These are phyloP conservation scores for Rhinophrynus dorsalis DNA, from an alignment of 2,797 vertebrate species.

Conservation along the genomic window DNA sequence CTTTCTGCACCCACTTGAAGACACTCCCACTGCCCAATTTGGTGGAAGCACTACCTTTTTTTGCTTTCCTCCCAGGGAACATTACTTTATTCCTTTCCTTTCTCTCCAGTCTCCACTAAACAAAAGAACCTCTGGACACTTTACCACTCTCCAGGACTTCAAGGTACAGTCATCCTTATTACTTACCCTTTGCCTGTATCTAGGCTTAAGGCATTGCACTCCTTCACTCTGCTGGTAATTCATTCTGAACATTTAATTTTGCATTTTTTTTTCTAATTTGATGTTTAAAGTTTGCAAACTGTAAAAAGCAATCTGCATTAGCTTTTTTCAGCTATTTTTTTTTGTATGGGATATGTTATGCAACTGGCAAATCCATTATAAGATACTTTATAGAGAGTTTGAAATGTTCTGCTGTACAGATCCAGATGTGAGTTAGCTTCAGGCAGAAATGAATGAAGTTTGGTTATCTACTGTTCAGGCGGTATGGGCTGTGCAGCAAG, in stretches of 20 bases:
- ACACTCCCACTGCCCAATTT: slow-evolving; percentile 80
- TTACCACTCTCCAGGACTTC: slow-evolving; percentile 50
- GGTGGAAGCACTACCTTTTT: slow-evolving; percentile 79
- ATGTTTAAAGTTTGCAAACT: too few species aligned
- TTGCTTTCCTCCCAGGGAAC: slow-evolving; percentile 70
- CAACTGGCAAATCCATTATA: too few species aligned
- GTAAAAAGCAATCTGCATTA: too few species aligned
- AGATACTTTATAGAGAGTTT: background rate
- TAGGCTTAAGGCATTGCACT: background rate
- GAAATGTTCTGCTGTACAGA: background rate
- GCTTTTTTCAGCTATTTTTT: too few species aligned
- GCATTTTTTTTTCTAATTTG: background rate
- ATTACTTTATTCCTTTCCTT: slow-evolving; percentile 73
- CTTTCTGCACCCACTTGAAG: slow-evolving; percentile 56
- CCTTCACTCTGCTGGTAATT: too few species aligned
- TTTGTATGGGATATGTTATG: too few species aligned
- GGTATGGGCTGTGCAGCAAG: background rate
- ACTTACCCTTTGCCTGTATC: background rate
- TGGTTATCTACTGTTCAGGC: background rate
- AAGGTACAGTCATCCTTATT: slow-evolving; percentile 46
- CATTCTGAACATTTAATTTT: too few species aligned
- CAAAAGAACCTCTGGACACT: slow-evolving; percentile 73
- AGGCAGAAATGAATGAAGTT: background rate
- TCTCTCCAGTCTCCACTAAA: slow-evolving; percentile 59
- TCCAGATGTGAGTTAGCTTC: slow-evolving; percentile 28